Evolutionary conservation across 1,140 invertebrate genomes (phyloP).

Genomic region (Atta colombica): DNA sequence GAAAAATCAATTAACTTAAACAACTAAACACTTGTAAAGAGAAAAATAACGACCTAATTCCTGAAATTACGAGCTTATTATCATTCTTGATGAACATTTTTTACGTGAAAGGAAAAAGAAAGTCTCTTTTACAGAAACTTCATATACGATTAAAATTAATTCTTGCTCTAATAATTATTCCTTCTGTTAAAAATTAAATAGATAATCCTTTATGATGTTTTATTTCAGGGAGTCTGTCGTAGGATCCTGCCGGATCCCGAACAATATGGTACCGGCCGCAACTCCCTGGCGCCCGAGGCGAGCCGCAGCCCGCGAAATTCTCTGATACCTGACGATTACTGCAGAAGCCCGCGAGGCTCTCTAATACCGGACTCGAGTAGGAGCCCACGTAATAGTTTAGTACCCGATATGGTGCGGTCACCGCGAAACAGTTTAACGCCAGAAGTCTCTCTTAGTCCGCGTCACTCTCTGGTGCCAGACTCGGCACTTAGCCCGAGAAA

Average conservation of each 20-base stretch:
- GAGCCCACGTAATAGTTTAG: slow-evolving; percentile 80
- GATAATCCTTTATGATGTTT: neutral
- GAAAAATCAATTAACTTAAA: slow-evolving; percentile 34
- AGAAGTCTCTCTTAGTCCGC: slow-evolving; percentile 79
- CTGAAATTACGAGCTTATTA: neutral
- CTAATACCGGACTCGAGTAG: slow-evolving; percentile 87
- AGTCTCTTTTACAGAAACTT: neutral
- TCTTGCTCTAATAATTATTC: neutral
- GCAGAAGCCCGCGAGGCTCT: slow-evolving; percentile 88
- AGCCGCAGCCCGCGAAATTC: slow-evolving; percentile 89
- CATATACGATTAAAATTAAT: neutral
- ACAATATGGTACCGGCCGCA: slow-evolving; percentile 76
- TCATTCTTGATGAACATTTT: neutral
- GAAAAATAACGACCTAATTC: neutral
- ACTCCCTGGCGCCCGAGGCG: slow-evolving; percentile 86
- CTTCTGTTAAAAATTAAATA: neutral
- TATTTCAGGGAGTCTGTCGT: slow-evolving; percentile 78
- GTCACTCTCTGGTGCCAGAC: slow-evolving; percentile 85
- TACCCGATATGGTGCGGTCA: slow-evolving; percentile 82
- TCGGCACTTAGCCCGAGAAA: slow-evolving; percentile 83
- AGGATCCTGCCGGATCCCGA: slow-evolving; percentile 82
- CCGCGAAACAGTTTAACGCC: slow-evolving; percentile 85
- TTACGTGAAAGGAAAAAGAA: neutral
- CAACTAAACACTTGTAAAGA: neutral
- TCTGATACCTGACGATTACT: slow-evolving; percentile 87